These are phyloP conservation scores for Ciconia boyciana DNA, from an alignment of 2,113 vertebrate species.

Conservation along the genomic window DNA sequence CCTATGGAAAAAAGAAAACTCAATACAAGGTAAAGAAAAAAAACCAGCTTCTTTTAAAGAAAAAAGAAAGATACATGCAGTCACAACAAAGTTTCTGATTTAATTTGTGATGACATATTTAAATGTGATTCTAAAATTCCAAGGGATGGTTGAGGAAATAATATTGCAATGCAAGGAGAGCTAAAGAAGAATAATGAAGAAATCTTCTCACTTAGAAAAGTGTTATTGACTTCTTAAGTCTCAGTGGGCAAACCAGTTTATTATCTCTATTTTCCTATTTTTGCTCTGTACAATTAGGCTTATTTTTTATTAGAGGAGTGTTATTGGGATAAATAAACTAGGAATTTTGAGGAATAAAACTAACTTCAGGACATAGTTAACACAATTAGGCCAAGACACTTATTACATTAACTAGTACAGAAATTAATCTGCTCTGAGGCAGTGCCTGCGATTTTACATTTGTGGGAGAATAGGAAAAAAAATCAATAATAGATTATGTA, in stretches of 20 bases:
- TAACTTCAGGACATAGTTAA: not conserved
- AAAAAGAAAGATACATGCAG: not conserved
- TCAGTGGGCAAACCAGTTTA: not conserved
- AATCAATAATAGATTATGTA: not conserved
- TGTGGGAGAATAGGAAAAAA: not conserved
- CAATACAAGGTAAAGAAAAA: not conserved
- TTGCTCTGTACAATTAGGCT: not conserved
- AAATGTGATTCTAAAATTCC: not conserved
- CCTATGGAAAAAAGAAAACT: not conserved
- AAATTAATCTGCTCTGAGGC: not conserved
- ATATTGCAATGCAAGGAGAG: not conserved
- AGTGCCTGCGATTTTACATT: not conserved
- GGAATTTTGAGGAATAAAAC: not conserved
- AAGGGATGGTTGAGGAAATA: not conserved
- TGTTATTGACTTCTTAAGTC: not conserved
- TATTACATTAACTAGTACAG: not conserved
- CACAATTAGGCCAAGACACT: not conserved
- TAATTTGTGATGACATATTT: not conserved
- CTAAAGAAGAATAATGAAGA: not conserved
- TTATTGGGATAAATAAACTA: not conserved
- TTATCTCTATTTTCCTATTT: not conserved
- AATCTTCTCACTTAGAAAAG: not conserved
- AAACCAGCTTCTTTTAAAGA: not conserved
- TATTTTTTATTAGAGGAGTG: not conserved
- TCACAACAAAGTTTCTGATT: not conserved